Conservation (phyloP, 2,113 vertebrate species). For the Halichoerus grypus region DNA sequence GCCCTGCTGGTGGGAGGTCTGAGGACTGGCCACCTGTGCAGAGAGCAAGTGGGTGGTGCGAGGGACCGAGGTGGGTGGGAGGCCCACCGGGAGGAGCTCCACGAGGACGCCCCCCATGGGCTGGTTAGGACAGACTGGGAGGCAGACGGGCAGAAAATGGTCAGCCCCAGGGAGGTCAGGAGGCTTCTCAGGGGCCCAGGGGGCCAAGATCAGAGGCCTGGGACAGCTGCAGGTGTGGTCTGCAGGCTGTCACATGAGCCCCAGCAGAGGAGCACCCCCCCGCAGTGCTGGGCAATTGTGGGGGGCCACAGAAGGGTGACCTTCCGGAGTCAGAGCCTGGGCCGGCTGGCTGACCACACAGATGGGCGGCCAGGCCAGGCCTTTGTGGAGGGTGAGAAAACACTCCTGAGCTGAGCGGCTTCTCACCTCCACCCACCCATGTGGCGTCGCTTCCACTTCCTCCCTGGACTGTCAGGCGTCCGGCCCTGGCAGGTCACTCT, state of each 20-base stretch:
- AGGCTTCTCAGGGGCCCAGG: neutral
- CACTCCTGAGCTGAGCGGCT: neutral
- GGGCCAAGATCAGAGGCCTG: neutral
- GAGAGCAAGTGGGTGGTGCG: neutral
- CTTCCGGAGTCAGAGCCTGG: neutral
- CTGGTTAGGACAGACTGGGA: neutral
- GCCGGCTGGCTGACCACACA: neutral
- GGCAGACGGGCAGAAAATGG: neutral
- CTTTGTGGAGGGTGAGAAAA: conserved; percentile 45
- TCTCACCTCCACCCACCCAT: neutral
- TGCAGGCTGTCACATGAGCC: neutral
- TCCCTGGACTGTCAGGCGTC: neutral
- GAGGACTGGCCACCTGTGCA: fast-evolving
- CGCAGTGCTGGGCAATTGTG: neutral
- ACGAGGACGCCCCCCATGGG: fast-evolving
- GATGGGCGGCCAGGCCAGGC: neutral
- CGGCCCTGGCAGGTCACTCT: neutral
- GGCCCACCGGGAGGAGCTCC: too few relatives aligned
- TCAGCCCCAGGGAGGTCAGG: neutral
- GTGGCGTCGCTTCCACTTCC: conserved; percentile 39
- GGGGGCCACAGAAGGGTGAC: neutral
- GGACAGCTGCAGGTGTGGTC: neutral
- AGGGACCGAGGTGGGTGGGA: neutral
- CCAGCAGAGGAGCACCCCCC: neutral
- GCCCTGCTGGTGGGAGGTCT: neutral